phyloP scores from a whole-genome alignment of 2,888 invertebrate genomes.

The Caenorhabditis sulstoni region DNA sequence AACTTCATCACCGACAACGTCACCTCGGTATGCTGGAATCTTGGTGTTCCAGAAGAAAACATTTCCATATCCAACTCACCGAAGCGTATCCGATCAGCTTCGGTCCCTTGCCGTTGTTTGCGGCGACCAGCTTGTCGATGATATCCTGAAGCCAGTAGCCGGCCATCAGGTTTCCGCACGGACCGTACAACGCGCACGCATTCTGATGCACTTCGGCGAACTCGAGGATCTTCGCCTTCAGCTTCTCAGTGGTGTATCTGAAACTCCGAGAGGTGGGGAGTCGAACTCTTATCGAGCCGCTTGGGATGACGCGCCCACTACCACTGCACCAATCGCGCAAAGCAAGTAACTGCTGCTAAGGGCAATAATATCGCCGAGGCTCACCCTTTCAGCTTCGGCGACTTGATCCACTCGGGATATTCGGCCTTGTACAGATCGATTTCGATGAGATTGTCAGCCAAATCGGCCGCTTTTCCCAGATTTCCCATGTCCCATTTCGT shows the following conservation, averaged over 20 bases:
- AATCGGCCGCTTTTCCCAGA: slow-evolving; percentile 68
- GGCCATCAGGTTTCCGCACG: slow-evolving; percentile 72
- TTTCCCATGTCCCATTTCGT: slow-evolving; percentile 72
- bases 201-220: slow-evolving; percentile 72
- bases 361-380: no score
- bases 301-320: no score
- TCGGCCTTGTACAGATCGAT: slow-evolving; percentile 66
- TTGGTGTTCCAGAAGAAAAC: neutral
- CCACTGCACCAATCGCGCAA: no score
- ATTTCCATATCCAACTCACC: slow-evolving; percentile 27
- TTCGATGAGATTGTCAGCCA: slow-evolving; percentile 72
- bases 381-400: slow-evolving; percentile 60
- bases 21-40: slow-evolving; percentile 73
- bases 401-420: slow-evolving; percentile 68
- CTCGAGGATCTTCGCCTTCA: slow-evolving; percentile 53
- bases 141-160: slow-evolving; percentile 70
- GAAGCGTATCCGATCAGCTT: slow-evolving; percentile 69
- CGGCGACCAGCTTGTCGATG: slow-evolving; percentile 50
- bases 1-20: slow-evolving; percentile 69
- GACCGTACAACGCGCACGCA: slow-evolving; percentile 67
- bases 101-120: slow-evolving; percentile 54
- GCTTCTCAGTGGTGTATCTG: slow-evolving; percentile 41
- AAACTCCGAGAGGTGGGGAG: no score
- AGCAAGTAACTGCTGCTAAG: no score
- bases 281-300: no score